phyloP scores from a whole-genome alignment of 2,797 vertebrate genomes.

The Galago senegalensis region DNA sequence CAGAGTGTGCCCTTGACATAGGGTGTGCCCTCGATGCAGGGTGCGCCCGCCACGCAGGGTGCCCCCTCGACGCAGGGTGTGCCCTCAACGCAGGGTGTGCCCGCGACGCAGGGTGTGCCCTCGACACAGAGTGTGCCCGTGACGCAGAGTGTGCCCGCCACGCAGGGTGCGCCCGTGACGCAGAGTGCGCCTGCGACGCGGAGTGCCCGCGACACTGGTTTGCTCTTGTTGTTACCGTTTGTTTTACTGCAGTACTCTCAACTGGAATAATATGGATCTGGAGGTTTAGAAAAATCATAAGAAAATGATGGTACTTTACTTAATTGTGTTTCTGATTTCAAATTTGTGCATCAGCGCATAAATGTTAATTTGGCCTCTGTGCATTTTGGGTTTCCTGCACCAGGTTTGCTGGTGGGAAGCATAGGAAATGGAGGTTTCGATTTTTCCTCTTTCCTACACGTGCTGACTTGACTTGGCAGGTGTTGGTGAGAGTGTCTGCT shows the following conservation, averaged over 20 bases:
- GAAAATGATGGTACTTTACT: not conserved
- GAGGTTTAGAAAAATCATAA: not conserved
- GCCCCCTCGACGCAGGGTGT: not conserved
- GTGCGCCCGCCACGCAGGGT: too few relatives aligned
- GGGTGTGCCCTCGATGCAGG: not conserved
- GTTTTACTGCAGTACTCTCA: not conserved
- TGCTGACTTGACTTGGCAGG: not conserved
- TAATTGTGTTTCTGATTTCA: constrained; percentile 21
- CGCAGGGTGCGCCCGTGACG: not conserved
- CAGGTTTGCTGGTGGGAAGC: not conserved
- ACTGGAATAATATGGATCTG: not conserved
- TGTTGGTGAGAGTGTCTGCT: not conserved
- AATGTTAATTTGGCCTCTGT: not conserved
- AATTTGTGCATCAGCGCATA: not conserved
- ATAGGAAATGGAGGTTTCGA: not conserved
- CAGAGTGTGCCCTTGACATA: not conserved
- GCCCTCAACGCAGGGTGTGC: too few relatives aligned
- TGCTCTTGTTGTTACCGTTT: not conserved
- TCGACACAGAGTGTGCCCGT: too few relatives aligned
- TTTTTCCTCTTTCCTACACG: not conserved
- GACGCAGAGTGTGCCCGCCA: not conserved
- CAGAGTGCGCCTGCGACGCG: not conserved
- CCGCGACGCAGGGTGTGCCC: not conserved
- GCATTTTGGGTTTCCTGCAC: not conserved
- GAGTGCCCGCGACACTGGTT: not conserved